These are phyloP conservation scores for Heliothis peltigera DNA, from an alignment of 2,888 invertebrate genomes.

Conservation along the genomic window DNA sequence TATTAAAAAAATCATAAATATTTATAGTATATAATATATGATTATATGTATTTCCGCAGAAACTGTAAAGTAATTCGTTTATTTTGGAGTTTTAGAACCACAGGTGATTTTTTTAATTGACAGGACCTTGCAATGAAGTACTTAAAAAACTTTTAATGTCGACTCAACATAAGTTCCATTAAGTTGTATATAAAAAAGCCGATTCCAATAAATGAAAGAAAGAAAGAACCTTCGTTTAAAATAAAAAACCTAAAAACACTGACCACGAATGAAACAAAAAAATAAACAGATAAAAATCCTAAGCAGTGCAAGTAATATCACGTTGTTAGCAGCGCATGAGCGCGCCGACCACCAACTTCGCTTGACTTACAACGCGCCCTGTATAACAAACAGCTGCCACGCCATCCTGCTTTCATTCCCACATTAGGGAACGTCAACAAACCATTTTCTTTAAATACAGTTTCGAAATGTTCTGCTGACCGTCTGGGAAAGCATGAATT, in stretches of 20 bases:
- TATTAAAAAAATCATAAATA: too few relatives aligned
- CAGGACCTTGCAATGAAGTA: too few relatives aligned
- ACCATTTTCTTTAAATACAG: constrained; percentile 52
- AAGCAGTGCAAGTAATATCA: constrained; percentile 46
- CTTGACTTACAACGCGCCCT: constrained; percentile 49
- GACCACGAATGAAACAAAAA: constrained; percentile 16
- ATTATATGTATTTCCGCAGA: too few relatives aligned
- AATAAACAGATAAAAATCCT: constrained; percentile 40
- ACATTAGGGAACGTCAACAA: constrained; percentile 53
- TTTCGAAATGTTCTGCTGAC: constrained; percentile 17
- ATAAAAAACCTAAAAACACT: not conserved
- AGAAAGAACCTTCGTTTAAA: too few relatives aligned
- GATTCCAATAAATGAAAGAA: too few relatives aligned
- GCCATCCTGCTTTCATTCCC: constrained; percentile 45
- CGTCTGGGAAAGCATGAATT: not conserved
- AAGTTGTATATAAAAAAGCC: too few relatives aligned
- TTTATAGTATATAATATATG: too few relatives aligned
- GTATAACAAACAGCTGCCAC: constrained; percentile 52
- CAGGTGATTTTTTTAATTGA: too few relatives aligned
- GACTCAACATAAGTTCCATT: too few relatives aligned
- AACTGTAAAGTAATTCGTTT: too few relatives aligned
- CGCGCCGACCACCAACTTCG: constrained; percentile 41
- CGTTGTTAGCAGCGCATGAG: constrained; percentile 36
- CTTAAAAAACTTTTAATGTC: too few relatives aligned
- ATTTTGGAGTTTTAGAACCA: too few relatives aligned